Evolutionary conservation across 1,140 invertebrate species (phyloP).

Genomic region (Neodiprion pinetum): DNA sequence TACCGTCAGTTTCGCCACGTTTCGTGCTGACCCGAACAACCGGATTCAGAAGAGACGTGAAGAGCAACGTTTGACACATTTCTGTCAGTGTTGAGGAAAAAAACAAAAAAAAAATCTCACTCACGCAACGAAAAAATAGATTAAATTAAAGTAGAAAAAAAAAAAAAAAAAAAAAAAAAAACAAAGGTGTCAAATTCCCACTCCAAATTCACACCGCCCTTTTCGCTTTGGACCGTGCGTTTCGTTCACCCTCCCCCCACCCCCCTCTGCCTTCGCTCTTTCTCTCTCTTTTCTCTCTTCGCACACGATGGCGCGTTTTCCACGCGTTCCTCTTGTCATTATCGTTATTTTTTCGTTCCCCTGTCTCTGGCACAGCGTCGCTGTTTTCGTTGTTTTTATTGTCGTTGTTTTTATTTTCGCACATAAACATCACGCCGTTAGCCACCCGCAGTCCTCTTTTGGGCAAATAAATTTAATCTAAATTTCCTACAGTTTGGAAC

Average conservation of each 20-base stretch:
- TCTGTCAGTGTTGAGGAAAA: background rate
- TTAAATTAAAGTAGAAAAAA: background rate
- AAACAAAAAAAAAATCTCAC: background rate
- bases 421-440: constrained; percentile 10
- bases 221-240: background rate
- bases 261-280: background rate
- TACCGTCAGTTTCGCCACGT: background rate
- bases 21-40: background rate
- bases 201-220: background rate
- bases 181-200: no score
- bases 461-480: constrained; percentile 27
- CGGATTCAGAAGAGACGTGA: background rate
- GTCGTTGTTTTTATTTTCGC: background rate
- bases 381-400: background rate
- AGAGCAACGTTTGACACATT: background rate
- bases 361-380: background rate
- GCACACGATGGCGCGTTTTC: no score
- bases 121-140: no score
- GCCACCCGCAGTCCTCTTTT: background rate
- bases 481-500: constrained; percentile 24
- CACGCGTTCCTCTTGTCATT: no score
- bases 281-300: background rate
- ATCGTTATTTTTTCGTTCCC: constrained; percentile 21
- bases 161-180: background rate
- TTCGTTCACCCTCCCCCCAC: background rate